Evolutionary conservation across 2,113 vertebrate species (phyloP).

Genomic region (Lates calcarifer): DNA sequence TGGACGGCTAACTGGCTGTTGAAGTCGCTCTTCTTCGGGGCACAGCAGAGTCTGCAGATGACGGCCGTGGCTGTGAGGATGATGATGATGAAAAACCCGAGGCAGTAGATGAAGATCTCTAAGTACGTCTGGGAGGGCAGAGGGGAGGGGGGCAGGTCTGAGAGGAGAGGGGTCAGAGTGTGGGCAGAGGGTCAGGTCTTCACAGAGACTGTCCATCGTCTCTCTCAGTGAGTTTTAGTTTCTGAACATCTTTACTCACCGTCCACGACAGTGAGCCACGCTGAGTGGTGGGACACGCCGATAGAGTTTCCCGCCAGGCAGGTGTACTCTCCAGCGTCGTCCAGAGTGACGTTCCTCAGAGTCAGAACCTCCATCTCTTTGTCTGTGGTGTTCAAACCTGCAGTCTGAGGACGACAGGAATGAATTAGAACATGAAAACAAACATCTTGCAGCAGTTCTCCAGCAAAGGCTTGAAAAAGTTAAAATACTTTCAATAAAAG

Average conservation of each 20-base stretch:
- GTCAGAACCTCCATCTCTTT: slow-evolving; percentile 93
- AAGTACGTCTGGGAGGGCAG: slow-evolving; percentile 86
- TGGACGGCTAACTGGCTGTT: slow-evolving; percentile 90
- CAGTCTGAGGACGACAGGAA: slow-evolving; percentile 80
- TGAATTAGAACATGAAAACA: no score
- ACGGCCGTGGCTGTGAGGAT: slow-evolving; percentile 89
- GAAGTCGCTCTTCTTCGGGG: slow-evolving; percentile 91
- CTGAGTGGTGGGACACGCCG: slow-evolving; percentile 93
- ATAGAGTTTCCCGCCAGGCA: slow-evolving; percentile 96
- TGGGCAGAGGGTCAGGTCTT: no score
- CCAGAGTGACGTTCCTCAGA: slow-evolving; percentile 91
- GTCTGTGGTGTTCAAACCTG: slow-evolving; percentile 93
- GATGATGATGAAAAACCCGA: slow-evolving; percentile 90
- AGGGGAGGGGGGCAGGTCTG: slow-evolving; percentile 83
- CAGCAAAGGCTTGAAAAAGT: no score
- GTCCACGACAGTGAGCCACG: slow-evolving; percentile 93
- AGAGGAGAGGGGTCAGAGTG: neutral
- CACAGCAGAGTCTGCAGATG: slow-evolving; percentile 91
- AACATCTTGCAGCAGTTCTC: no score
- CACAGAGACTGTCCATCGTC: neutral
- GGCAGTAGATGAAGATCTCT: slow-evolving; percentile 95
- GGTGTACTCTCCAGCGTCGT: slow-evolving; percentile 94
- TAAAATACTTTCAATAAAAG: no score
- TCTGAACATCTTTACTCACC: slow-evolving; percentile 76
- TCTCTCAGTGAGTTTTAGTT: neutral